Percentiles rank a stretch among this genome's conserved stretches.
Evolutionary conservation across 2,113 vertebrate genomes (phyloP).

Genomic region (Phasianus colchicus): DNA sequence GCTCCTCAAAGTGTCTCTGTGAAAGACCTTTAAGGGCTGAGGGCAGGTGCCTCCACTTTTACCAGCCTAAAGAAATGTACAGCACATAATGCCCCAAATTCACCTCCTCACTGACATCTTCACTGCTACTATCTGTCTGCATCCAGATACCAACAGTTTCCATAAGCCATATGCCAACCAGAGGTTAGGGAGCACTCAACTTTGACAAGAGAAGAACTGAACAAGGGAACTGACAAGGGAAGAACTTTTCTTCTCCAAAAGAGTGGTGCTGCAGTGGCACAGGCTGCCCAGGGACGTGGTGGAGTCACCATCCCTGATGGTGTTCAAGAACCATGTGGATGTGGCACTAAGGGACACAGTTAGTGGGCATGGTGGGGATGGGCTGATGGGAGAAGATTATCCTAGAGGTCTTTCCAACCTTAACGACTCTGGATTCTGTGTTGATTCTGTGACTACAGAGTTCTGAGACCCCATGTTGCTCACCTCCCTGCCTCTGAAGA

Average conservation of each 20-base stretch:
- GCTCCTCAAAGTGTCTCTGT: not conserved
- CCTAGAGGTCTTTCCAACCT: too few relatives aligned
- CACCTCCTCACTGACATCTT: not conserved
- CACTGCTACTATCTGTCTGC: not conserved
- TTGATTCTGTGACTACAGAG: not conserved
- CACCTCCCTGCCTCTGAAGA: rapidly evolving
- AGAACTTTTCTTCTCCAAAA: too few relatives aligned
- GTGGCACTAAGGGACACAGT: too few relatives aligned
- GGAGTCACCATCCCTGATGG: too few relatives aligned
- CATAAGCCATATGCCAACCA: not conserved
- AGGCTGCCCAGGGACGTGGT: too few relatives aligned
- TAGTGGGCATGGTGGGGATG: too few relatives aligned
- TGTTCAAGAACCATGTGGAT: too few relatives aligned
- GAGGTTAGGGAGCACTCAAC: not conserved
- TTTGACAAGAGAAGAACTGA: not conserved
- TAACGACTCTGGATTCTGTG: too few relatives aligned
- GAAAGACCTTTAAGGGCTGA: not conserved
- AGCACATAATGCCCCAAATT: not conserved
- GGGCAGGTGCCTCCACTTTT: not conserved
- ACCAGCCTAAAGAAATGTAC: not conserved
- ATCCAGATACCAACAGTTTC: not conserved
- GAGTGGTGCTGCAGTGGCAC: too few relatives aligned
- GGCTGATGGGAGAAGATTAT: too few relatives aligned
- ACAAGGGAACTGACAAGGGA: too few relatives aligned
- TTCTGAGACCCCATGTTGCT: not conserved